Base-by-base conservation (phyloP, 2,888 invertebrate genomes). In the Dorcus parallelipipedus region DNA sequence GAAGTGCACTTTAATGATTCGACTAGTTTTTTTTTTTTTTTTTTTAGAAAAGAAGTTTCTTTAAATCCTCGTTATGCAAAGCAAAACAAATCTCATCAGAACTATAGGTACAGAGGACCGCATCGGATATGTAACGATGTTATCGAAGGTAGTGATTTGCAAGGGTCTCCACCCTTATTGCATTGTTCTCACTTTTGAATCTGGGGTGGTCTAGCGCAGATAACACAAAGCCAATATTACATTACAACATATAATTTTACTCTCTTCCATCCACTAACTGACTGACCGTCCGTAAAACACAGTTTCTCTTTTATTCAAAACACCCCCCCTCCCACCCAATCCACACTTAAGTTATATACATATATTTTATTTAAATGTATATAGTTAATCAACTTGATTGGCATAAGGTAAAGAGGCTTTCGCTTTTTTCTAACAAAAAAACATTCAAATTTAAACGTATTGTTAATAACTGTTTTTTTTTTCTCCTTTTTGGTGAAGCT, bases 111-210 rank as follows among this genome's bases (percentile, higher is more conserved):
- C 26, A 33, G 62, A 61, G 64, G 66, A 68, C 67, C 65, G 67
- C 69, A 62, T 70, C 67, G 73, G 71, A 76, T 76, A 74, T 73
- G 75, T 76, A 74, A 76, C 74, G 76, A 77, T 77, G 75, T 76
- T 77, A 77, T 77, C 77, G 73, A 73, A 73, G 69, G 72, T 74
- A 75, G 72, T 76, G 76, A 77, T 77, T 77, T 76, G 75, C 74
- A 73, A 72, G 76, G 77, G 77, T 74, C 73, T 68, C 71, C 71
- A 76, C 75, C 76, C 77, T 76, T 76, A 76, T 73, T 74, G 77
- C 76, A 73, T 77, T 77, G 76, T 77, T 76, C 77, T 77, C 77
- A 77, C 76, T 77, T 77, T 76, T 75, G 76, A 76, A 75, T 76
- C 73, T 73, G 72, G 76, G 76, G 77, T 76, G 76, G 76, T 76